Evolutionary conservation across 2,888 invertebrate species (phyloP), one percentile per base, ranked within the genome.

Genomic region (Netelia melanura): DNA sequence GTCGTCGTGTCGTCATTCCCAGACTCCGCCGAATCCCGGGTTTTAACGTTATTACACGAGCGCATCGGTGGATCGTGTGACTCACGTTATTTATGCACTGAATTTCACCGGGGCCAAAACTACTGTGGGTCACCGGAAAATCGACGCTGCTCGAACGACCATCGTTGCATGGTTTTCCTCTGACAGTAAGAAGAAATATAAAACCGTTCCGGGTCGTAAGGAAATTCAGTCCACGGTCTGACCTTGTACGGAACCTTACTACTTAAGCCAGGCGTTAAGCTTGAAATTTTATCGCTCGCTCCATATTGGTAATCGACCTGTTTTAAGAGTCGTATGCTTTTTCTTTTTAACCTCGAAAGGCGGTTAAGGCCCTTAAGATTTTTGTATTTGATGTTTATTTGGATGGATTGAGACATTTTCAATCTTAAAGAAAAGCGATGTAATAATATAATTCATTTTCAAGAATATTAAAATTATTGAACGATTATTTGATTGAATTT

Each of bases 11-110:
- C 68, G 54, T 54, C 79, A 54, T 68, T 64, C 62, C 78, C 70
- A 71, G 78, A 75, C 81, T 65, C 58, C 70, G 71, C 67, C 21
- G 65, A 81, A 82, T 74, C 82, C 75, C 77, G 65, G 78, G 81
- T 77, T 81, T 84, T 78, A 85, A 83, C 78, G 83, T 82, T 83
- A 83, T 85, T 83, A 74, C 81, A 64, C 71, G 78, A 85, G 77
- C 65, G 77, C 75, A 86, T 86, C 74, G 61, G 58, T 65, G 78
- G 2, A 21, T 30, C 25, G 68, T 48, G 56, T 71, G 67, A 78
- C 78, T 61, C 30, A 71, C 61, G 76, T 65, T 82, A 85, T 82
- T 83, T 83, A 81, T 79, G 78, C 81, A 30, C 67, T 52, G 61
- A 43, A 82, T 84, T 86, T 75, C 48, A 54, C 23, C 58, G 64